Evolutionary conservation across 2,113 vertebrate species (phyloP), one percentile per base, ranked within the genome.

Genomic region (Zapus hudsonius): DNA sequence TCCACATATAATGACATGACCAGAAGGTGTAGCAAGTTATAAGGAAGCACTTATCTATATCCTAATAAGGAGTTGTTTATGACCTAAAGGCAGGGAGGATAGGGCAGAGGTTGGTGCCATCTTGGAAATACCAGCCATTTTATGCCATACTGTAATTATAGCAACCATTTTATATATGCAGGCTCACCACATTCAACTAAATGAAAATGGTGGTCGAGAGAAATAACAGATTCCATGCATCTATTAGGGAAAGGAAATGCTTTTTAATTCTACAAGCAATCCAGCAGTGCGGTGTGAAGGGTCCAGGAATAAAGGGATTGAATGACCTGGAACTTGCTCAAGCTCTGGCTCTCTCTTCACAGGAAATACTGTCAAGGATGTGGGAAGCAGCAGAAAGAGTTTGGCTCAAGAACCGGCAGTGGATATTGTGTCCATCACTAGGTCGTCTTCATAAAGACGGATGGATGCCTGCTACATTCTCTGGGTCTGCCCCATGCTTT

Each of bases 231-330:
- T 59, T 86, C 36, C 13, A 61, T 72, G 87, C 64, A 23, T 2
- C 10, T 80, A n/a, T 7, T 74, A 1, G 59, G 64, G 40, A 86
- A 76, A 78, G 31, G 55, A 31, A 8, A 63, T 38, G 2, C 6
- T n/a, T 76, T 81, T 72, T 69, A 64, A 79, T 86, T 83, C 33
- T 40, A 13, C 91, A 83, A 89, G 59, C 22, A 84, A 23, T 40
- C 36, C 47, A 36, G 31, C 44, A 63, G 12, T 23, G 44, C 6
- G 33, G 16, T 19, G 2, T 55, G n/a, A 29, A 40, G 15, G 15
- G n/a, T 15, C 33, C 59, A 42, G 64, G 4, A 82, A 15, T 25
- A 16, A 78, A 92, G 33, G 8, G 42, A 70, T 69, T 82, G 59
- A 40, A 64, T 36, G 33, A 10, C 40, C 84, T 10, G 23, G 25